Conservation (phyloP, 2,888 invertebrate species). For the Phyllotreta striolata region DNA sequence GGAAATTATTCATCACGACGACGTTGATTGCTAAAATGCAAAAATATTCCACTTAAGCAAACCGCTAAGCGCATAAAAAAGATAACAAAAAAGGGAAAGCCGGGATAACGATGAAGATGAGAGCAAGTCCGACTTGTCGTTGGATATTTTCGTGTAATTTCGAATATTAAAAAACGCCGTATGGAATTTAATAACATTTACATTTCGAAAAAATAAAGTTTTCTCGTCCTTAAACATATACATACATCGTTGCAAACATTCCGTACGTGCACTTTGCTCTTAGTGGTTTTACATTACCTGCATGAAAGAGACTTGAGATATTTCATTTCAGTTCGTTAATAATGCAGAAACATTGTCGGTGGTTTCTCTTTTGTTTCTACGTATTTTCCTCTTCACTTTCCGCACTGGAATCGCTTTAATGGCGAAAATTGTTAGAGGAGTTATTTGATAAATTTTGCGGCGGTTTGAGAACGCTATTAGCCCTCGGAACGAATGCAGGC, state of each 20-base stretch:
- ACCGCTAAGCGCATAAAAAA: too few species aligned
- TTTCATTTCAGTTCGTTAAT: slow-evolving; percentile 15
- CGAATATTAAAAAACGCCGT: too few species aligned
- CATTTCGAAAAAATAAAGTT: too few species aligned
- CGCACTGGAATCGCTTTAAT: slow-evolving; percentile 2
- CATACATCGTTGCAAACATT: neutral
- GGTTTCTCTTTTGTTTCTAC: slow-evolving; percentile 3
- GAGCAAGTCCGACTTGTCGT: too few species aligned
- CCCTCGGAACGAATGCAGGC: neutral
- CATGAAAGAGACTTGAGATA: slow-evolving; percentile 1
- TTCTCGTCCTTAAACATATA: neutral
- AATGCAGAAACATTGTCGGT: slow-evolving; percentile 8
- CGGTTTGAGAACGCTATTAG: neutral
- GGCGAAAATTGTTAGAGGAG: neutral
- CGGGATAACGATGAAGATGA: too few species aligned
- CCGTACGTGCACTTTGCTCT: neutral
- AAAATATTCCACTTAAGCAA: slow-evolving; percentile 21
- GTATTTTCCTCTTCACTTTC: slow-evolving; percentile 4
- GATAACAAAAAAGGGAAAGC: too few species aligned
- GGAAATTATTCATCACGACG: slow-evolving; percentile 31
- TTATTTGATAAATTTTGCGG: slow-evolving; percentile 4
- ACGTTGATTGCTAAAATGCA: slow-evolving; percentile 29
- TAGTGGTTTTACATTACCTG: slow-evolving; percentile 13
- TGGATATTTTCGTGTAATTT: too few species aligned
- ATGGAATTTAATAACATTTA: too few species aligned